Evolutionary conservation across 2,797 vertebrate species (phyloP).

Genomic region (Pipistrellus nathusii): DNA sequence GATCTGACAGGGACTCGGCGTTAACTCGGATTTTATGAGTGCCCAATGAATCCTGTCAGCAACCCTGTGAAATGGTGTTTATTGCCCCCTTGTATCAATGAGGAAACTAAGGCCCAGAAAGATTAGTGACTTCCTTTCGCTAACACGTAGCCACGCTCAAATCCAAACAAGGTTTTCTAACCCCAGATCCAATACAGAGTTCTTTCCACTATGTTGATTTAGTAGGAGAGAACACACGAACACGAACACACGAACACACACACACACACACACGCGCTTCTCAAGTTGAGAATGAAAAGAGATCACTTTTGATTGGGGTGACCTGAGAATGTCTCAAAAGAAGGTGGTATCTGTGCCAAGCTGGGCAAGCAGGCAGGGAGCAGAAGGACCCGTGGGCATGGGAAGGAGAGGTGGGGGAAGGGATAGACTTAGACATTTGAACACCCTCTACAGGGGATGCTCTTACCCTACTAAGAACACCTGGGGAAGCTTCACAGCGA

Average conservation of each 20-base stretch:
- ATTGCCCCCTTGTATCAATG: not conserved
- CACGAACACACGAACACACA: not conserved
- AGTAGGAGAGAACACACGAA: not conserved
- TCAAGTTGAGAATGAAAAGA: not conserved
- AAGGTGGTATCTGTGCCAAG: not conserved
- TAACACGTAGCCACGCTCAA: not conserved
- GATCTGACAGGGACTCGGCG: not conserved
- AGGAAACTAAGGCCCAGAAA: not conserved
- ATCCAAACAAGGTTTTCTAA: constrained; percentile 27
- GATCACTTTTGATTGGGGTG: not conserved
- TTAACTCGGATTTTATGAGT: not conserved
- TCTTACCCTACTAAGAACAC: not conserved
- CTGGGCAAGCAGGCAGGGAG: not conserved
- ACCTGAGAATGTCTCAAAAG: not conserved
- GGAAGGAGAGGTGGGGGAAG: not conserved
- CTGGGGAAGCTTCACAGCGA: not conserved
- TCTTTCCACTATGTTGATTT: not conserved
- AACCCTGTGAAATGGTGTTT: not conserved
- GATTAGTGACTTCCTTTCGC: not conserved
- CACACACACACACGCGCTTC: not conserved
- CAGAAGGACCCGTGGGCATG: not conserved
- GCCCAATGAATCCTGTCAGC: not conserved
- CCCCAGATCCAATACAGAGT: not conserved
- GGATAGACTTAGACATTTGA: not conserved
- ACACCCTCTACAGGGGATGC: not conserved